phyloP scores from a whole-genome alignment of 2,113 vertebrate genomes.

The Camelus bactrianus region DNA sequence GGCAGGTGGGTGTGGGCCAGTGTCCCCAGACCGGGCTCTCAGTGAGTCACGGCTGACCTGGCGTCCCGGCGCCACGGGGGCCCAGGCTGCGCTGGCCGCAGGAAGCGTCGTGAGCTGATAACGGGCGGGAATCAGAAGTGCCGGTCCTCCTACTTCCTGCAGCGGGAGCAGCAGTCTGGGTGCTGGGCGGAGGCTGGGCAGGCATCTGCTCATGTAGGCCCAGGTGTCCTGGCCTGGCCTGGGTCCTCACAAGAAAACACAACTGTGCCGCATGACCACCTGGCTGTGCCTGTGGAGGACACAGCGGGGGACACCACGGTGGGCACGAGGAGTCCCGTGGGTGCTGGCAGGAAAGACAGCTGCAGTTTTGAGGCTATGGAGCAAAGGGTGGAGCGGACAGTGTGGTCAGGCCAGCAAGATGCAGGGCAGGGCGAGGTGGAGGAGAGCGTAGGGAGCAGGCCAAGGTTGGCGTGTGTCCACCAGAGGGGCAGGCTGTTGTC shows the following conservation, averaged over 20 bases:
- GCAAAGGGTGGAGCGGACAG: neutral
- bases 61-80: neutral
- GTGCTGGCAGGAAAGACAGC: neutral
- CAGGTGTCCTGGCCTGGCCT: neutral
- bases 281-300: neutral
- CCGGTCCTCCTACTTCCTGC: conserved; percentile 44
- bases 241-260: neutral
- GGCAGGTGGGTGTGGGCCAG: neutral
- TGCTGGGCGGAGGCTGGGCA: neutral
- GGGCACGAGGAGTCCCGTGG: accelerated
- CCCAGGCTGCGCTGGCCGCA: neutral
- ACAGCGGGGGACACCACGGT: accelerated
- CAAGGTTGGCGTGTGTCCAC: neutral
- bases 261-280: neutral
- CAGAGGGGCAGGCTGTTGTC: neutral
- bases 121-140: neutral
- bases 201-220: neutral
- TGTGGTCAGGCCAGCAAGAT: neutral
- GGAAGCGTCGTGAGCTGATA: conserved; percentile 45
- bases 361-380: accelerated
- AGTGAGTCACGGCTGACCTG: conserved; percentile 17
- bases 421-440: neutral
- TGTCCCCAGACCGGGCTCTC: neutral
- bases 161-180: neutral
- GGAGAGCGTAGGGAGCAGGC: accelerated